Evolutionary conservation across 2,797 vertebrate genomes (phyloP), one percentile per base, ranked within the genome.

Genomic region (Urosaurus nigricauda): DNA sequence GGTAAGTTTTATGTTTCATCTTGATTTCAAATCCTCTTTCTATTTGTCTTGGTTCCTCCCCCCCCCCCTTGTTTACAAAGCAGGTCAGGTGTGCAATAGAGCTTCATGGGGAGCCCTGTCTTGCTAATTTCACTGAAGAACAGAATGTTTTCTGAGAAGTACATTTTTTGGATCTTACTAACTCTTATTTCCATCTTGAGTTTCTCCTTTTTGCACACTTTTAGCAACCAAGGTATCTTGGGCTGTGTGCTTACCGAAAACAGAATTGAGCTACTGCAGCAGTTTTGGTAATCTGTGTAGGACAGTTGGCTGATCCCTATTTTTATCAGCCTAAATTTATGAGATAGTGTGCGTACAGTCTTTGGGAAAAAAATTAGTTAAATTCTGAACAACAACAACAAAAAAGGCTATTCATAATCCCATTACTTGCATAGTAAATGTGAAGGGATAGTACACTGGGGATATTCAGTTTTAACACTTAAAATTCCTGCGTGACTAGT

Each of bases 1-100:
- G 96, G 97, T 98, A 95, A 96, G 96, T 91, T 85, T 63, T 5
- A 51, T 84, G 63, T 88, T 56, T 2, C 9, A 29, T 63, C 4
- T 37, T 89, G 47, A 75, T 75, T 65, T 60, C 53, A 26, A 16
- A 73, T 35, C 0, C 12, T 53, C 19, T 68, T 40, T 81, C 3
- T 35, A 35, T 35, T 79, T n/a, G 29, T 17, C 58, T 68, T 65
- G 14, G 8, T 5, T 68, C 37, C 63, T 63, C 40, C 63, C 16
- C 21, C 78, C 29, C 13, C 68, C 29, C 19, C 16, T n/a, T 53
- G 71, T 68, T 89, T 4, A 1, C 53, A 65, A 75, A 75, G 26
- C 51, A 32, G 6, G 40, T 79, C 53, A n/a, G 40, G 2, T 60
- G 8, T 85, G 58, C 35, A 26, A 17, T 79, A 47, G 51, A 90